Conservation (phyloP, 2,888 invertebrate species). For the Leucophenga montana region DNA sequence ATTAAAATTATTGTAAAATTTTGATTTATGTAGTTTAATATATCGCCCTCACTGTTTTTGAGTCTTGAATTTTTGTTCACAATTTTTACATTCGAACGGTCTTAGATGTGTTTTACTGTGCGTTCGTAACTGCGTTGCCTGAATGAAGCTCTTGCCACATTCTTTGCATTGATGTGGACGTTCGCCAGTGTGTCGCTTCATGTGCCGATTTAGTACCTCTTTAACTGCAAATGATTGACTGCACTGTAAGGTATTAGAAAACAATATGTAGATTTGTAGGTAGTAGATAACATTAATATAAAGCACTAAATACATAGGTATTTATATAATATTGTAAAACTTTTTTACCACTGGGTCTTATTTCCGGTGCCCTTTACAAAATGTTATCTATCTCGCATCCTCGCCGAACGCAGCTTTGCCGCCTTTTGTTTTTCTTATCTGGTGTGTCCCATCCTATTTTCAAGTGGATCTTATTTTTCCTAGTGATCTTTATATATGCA, state of each 20-base stretch:
- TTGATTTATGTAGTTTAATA: background rate
- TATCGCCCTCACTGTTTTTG: constrained; percentile 62
- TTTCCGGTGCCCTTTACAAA: too few relatives aligned
- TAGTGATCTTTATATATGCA: too few relatives aligned
- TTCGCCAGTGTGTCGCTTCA: constrained; percentile 78
- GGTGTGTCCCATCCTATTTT: too few relatives aligned
- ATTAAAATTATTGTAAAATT: background rate
- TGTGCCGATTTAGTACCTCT: constrained; percentile 86
- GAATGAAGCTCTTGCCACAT: constrained; percentile 88
- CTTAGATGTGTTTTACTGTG: constrained; percentile 84
- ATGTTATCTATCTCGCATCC: too few relatives aligned
- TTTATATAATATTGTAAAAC: too few relatives aligned
- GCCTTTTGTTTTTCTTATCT: too few relatives aligned
- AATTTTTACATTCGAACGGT: constrained; percentile 79
- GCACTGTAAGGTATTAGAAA: constrained; percentile 76
- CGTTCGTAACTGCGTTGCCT: constrained; percentile 84
- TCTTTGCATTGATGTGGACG: constrained; percentile 71
- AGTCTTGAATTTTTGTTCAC: constrained; percentile 72
- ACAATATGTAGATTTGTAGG: background rate
- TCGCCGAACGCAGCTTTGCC: too few relatives aligned
- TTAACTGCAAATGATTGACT: constrained; percentile 85
- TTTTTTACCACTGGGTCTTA: background rate
- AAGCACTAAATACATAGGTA: too few relatives aligned
- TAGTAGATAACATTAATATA: background rate
- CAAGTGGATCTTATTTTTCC: too few relatives aligned